Percentiles rank a stretch among this genome's conserved stretches.
These are phyloP conservation scores for Sorex fumeus DNA, from an alignment of 2,113 vertebrate genomes.

Conservation along the genomic window DNA sequence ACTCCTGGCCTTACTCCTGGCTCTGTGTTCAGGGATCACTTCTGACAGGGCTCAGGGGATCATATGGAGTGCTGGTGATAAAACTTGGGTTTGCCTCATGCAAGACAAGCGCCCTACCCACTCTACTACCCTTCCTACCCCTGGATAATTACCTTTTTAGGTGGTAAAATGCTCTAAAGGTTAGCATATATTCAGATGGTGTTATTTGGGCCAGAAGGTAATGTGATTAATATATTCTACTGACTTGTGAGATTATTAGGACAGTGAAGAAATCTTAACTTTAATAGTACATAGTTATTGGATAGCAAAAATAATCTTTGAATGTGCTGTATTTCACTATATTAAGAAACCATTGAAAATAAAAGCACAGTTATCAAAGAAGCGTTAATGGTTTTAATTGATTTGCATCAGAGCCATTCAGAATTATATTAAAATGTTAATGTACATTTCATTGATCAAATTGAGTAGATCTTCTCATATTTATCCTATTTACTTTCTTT, in stretches of 20 bases:
- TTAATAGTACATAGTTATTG: slow-evolving; percentile 17
- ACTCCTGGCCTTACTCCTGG: too few relatives aligned
- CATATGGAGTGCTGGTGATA: too few relatives aligned
- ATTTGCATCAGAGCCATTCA: slow-evolving; percentile 25
- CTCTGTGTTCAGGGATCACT: too few relatives aligned
- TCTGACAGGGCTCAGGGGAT: too few relatives aligned
- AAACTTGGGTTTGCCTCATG: too few relatives aligned
- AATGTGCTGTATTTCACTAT: slow-evolving; percentile 16
- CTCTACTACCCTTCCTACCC: too few relatives aligned
- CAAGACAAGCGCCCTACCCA: too few relatives aligned
- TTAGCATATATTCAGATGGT: not conserved
- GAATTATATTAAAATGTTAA: slow-evolving; percentile 44
- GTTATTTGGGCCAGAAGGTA: not conserved
- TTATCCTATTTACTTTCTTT: not conserved
- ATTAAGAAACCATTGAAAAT: slow-evolving; percentile 22
- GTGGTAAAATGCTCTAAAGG: slow-evolving; percentile 30
- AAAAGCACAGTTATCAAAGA: slow-evolving; percentile 1
- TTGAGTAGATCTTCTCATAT: not conserved
- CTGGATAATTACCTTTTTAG: slow-evolving; percentile 43
- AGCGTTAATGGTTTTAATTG: slow-evolving; percentile 14
- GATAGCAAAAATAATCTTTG: slow-evolving; percentile 26
- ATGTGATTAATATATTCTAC: not conserved
- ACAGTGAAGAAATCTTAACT: slow-evolving; percentile 13
- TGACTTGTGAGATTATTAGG: slow-evolving; percentile 39
- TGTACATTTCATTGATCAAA: not conserved